Evolutionary conservation across 2,113 vertebrate genomes (phyloP), one percentile per base, ranked within the genome.

Genomic region (Perca flavescens): DNA sequence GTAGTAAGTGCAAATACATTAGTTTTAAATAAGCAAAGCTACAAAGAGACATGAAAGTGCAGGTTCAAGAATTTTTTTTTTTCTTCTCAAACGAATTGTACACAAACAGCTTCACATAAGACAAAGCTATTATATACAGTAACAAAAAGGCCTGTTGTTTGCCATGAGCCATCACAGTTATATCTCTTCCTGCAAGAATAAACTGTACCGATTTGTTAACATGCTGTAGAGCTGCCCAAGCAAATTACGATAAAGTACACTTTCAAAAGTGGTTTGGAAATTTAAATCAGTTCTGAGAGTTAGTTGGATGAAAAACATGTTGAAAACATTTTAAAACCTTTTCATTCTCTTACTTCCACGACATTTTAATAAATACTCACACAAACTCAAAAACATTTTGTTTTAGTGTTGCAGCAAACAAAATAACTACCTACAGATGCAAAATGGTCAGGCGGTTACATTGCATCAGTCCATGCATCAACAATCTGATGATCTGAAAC

Each of bases 351-450:
- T 50, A 64, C 61, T 52, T 78, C 14, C 47, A 70, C 50, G 3
- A 40, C n/a, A 47, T 53, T 50, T 79, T 21, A 69, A 81, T 53
- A 76, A 89, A 85, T 74, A 63, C 78, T 43, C 71, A 74, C 40
- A 69, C 74, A 63, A 40, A 60, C 60, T 57, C 7, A 62, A 70
- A 77, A 87, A 74, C 15, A 22, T 83, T 74, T 78, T 80, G 66
- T 68, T 5, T 61, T 50, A 72, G 16, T 47, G 40, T 60, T 67
- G 43, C 49, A 50, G 28, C 74, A 79, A 80, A 77, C 75, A 7
- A 72, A 84, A 79, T 84, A 86, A 89, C 40, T 71, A 66, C 65
- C 65, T 47, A 70, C 90, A 92, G 88, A 82, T 90, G 80, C 68
- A 79, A 60, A 66, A 79, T n/a, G 52, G 40, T 70, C 50, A 10